A percentile compares a stretch with the other conserved stretches of the same genome.
Conservation (phyloP, 2,888 invertebrate species). For the Megaustenia siamemsis region DNA sequence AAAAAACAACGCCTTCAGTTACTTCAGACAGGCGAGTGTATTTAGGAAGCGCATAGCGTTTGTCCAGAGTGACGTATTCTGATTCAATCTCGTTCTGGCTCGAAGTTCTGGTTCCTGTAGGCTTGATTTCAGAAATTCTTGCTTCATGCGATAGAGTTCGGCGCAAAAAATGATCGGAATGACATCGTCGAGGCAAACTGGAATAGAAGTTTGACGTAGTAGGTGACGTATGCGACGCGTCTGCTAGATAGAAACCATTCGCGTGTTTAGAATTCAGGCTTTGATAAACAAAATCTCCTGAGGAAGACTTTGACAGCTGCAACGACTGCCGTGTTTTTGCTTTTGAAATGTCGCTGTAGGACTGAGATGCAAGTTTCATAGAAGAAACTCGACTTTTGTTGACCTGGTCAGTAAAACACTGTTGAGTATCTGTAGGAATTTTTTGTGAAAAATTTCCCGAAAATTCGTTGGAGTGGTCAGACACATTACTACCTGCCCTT, state of each 20-base stretch:
- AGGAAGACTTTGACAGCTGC: background rate
- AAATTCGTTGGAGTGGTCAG: background rate
- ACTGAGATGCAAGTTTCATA: background rate
- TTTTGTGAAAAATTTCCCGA: background rate
- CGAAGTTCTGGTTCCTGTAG: background rate
- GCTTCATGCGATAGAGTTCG: constrained; percentile 41
- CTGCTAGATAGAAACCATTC: background rate
- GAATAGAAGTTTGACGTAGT: background rate
- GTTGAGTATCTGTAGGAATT: background rate
- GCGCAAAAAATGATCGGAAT: background rate
- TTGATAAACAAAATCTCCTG: background rate
- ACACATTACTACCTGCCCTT: background rate
- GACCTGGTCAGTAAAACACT: too few relatives aligned
- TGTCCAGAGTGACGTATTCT: constrained; percentile 41
- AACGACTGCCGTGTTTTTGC: background rate
- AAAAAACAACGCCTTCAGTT: background rate
- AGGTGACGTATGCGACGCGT: too few relatives aligned
- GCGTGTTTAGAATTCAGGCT: background rate
- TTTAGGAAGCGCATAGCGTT: background rate
- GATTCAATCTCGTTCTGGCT: constrained; percentile 41
- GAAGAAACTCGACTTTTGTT: background rate
- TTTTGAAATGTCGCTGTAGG: background rate
- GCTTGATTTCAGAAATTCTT: background rate
- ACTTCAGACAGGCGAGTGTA: background rate
- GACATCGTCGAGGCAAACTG: background rate